Evolutionary conservation across 2,888 invertebrate genomes (phyloP).

Genomic region (Drosophila nr. fundita): DNA sequence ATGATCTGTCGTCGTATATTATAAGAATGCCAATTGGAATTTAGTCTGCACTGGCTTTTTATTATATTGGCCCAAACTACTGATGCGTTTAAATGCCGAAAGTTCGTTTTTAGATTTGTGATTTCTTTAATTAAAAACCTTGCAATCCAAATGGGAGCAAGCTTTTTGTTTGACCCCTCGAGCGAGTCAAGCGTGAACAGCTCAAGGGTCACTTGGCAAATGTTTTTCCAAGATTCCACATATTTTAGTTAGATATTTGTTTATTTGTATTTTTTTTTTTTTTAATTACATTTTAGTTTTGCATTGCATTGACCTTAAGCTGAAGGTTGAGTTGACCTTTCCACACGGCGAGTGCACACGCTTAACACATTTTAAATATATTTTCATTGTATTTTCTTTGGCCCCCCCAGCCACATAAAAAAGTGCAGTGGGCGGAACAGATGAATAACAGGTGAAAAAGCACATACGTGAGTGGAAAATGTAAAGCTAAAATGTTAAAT

Average conservation of each 20-base stretch:
- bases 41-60: slow-evolving; percentile 29
- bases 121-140: slow-evolving; percentile 37
- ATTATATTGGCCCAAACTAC: slow-evolving; percentile 33
- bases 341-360: slow-evolving; percentile 5
- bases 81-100: slow-evolving; percentile 37
- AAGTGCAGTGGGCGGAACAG: slow-evolving; percentile 45
- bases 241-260: not conserved
- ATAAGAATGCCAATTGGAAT: slow-evolving; percentile 16
- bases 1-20: slow-evolving; percentile 23
- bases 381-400: slow-evolving; percentile 5
- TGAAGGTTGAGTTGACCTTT: slow-evolving; percentile 4
- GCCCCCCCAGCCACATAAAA: slow-evolving; percentile 11
- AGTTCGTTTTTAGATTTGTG: not conserved
- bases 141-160: slow-evolving; percentile 16
- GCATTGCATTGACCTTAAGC: not conserved
- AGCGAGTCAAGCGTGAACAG: slow-evolving; percentile 32
- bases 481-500: slow-evolving; percentile 57
- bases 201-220: slow-evolving; percentile 9
- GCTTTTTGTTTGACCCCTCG: slow-evolving; percentile 40
- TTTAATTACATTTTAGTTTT: not conserved
- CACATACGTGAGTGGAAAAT: slow-evolving; percentile 57
- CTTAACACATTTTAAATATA: slow-evolving; percentile 19
- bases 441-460: slow-evolving; percentile 56
- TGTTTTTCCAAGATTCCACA: not conserved
- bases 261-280: not conserved